Evolutionary conservation across 2,888 invertebrate genomes (phyloP), one percentile per base, ranked within the genome.

Genomic region (Acleris literana): DNA sequence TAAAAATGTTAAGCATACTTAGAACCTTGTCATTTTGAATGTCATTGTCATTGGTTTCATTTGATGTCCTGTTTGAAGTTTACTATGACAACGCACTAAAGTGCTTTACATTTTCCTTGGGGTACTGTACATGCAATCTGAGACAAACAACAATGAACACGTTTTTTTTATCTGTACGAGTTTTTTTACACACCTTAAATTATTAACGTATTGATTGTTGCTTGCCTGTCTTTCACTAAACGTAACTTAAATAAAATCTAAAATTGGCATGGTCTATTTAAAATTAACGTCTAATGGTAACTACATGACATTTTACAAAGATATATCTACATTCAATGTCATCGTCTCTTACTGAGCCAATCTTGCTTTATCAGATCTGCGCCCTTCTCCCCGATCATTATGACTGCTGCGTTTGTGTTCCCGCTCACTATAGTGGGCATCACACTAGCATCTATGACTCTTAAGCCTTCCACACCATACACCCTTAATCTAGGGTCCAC

Each of bases 301-400:
- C 68, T 71, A 64, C 52, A 58, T 69, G 25, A 33, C 18, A 56
- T 33, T 59, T 54, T 57, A 61, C 53, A 59, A 68, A 25, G 58
- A 53, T 51, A 68, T 63, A 52, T 63, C 29, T 48, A 56, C 18
- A 68, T 29, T 69, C 64, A 72, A 68, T 76, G 80, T 89, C 86
- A 88, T 76, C 87, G 84, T 72, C 80, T 82, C 49, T 74, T 74
- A 74, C 87, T 76, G 73, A 95, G 81, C 97, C 97, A 97, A 85
- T 97, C 97, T 84, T 96, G 94, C 85, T 97, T 97, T 65, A 97
- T 95, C 77, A 97, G 90, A 89, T 97, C 97, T 0, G 97, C 94
- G 5, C 97, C 97, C 82, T 97, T 97, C 80, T 98, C 97, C 0
- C 95, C 97, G 39, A 97, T 96, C 97, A 97, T 97, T 58, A 97